Conservation (phyloP, 2,113 vertebrate genomes). For the Istiophorus platypterus region DNA sequence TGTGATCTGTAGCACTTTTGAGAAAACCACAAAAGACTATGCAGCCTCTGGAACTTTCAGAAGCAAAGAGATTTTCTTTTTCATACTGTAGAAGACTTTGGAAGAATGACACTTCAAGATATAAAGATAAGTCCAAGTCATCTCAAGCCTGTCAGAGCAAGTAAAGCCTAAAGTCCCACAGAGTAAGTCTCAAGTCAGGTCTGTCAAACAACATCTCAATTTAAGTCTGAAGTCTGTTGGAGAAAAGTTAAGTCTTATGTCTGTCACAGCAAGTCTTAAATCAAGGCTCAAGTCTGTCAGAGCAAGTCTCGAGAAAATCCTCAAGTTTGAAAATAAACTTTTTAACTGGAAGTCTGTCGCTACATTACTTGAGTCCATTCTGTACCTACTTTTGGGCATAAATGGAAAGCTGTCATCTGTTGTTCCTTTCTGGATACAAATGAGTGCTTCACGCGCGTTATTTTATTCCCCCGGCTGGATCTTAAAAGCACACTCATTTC, state of each 20-base stretch:
- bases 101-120: neutral
- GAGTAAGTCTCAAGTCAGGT: neutral
- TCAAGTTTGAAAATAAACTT: too few species aligned
- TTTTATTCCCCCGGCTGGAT: conserved; percentile 1
- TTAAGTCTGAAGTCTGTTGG: too few species aligned
- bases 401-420: conserved; percentile 3
- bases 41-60: neutral
- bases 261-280: too few species aligned
- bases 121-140: neutral
- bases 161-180: neutral
- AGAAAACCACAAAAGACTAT: neutral
- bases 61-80: neutral
- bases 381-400: neutral
- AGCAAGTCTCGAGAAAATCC: too few species aligned
- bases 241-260: too few species aligned
- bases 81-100: neutral
- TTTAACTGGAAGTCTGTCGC: neutral
- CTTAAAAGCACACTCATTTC: conserved; percentile 9
- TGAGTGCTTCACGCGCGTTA: neutral
- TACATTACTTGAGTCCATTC: neutral
- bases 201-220: too few species aligned
- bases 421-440: conserved; percentile 18
- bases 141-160: neutral
- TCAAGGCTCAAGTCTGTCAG: too few species aligned
- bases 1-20: neutral